Percentiles rank a stretch among this genome's conserved stretches.
These are phyloP conservation scores for Phymorhynchus buccinoides DNA, from an alignment of 1,140 invertebrate species.

Conservation along the genomic window DNA sequence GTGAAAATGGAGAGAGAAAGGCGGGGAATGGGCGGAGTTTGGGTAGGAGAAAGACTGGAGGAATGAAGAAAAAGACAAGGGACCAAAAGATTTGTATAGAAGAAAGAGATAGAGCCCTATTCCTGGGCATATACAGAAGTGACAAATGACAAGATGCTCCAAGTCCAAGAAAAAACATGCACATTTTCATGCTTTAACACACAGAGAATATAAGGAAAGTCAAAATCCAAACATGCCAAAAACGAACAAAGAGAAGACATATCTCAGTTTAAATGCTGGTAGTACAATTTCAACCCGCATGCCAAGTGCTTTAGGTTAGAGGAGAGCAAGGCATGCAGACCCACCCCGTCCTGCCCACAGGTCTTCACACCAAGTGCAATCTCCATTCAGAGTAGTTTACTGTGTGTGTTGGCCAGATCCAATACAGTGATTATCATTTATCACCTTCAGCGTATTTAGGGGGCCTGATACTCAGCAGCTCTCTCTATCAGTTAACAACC, in stretches of 20 bases:
- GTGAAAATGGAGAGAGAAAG: no score
- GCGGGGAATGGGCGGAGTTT: not conserved
- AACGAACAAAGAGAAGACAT: no score
- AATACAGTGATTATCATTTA: no score
- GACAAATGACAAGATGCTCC: not conserved
- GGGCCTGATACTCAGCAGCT: no score
- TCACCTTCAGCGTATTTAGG: no score
- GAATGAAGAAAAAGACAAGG: not conserved
- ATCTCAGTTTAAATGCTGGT: not conserved
- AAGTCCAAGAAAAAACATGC: not conserved
- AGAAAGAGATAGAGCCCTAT: not conserved
- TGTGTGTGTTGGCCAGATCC: no score
- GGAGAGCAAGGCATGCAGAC: conserved; percentile 3
- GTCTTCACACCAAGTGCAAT: not conserved
- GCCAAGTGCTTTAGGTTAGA: not conserved
- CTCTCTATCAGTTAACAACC: no score
- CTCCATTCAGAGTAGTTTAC: not conserved
- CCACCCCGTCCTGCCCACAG: conserved; percentile 19
- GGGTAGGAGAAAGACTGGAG: not conserved
- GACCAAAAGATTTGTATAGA: not conserved
- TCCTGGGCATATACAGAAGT: not conserved
- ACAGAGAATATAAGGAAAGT: not conserved
- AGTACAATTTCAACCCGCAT: not conserved
- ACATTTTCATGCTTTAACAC: not conserved
- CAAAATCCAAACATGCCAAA: not conserved